These are phyloP conservation scores for Pelochelys cantorii DNA, from an alignment of 2,797 vertebrate genomes.

Conservation along the genomic window DNA sequence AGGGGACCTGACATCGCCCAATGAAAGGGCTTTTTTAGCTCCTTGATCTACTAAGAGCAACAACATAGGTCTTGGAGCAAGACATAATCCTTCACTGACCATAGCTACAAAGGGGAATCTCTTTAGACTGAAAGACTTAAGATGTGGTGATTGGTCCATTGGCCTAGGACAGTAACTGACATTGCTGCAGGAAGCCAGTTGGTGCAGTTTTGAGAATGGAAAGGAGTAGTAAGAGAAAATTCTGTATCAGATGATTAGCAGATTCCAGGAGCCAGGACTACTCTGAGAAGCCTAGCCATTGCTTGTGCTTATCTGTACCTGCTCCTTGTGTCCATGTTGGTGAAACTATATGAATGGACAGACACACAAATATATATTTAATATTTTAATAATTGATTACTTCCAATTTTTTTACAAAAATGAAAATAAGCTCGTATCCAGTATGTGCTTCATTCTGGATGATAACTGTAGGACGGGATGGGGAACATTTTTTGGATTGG, in stretches of 20 bases:
- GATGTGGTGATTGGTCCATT: not conserved
- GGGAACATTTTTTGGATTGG: too few relatives aligned
- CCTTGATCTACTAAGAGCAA: not conserved
- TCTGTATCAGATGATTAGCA: accelerated
- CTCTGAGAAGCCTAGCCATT: not conserved
- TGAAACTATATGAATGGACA: not conserved
- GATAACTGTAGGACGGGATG: not conserved
- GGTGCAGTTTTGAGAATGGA: not conserved
- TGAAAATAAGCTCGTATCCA: not conserved
- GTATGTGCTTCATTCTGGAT: not conserved
- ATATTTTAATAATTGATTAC: not conserved
- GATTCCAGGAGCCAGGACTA: not conserved
- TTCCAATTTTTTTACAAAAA: not conserved
- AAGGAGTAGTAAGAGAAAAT: not conserved
- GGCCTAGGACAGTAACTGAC: not conserved
- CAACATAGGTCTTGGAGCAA: not conserved
- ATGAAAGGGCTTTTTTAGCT: not conserved
- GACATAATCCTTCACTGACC: not conserved
- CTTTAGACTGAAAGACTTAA: not conserved
- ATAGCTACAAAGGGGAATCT: not conserved
- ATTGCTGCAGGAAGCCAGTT: not conserved
- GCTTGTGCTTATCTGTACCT: not conserved
- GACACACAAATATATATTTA: not conserved
- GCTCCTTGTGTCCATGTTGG: not conserved
- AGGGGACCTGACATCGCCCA: not conserved